Conservation (phyloP, 2,888 invertebrate genomes). For the Papilio protenor region DNA sequence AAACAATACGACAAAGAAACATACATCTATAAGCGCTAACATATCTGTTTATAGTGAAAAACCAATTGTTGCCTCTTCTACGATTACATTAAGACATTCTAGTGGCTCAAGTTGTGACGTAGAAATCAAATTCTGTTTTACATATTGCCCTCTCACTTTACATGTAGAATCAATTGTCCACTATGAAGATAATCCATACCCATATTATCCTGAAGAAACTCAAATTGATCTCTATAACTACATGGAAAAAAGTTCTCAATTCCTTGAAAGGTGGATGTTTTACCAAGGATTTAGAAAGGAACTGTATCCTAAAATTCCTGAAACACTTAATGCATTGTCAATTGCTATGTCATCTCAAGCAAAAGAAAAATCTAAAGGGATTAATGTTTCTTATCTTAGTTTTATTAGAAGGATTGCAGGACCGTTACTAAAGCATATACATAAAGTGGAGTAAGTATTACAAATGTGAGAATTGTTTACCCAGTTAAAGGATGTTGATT, state of each 20-base stretch:
- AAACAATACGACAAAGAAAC: conserved; percentile 47
- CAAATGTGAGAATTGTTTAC: not conserved
- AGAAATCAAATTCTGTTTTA: conserved; percentile 70
- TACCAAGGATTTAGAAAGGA: conserved; percentile 79
- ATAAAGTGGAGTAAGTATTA: conserved; percentile 66
- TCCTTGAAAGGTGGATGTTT: conserved; percentile 79
- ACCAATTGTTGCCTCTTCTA: conserved; percentile 57
- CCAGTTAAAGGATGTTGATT: not conserved
- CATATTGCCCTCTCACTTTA: conserved; percentile 71
- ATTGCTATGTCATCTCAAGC: conserved; percentile 59
- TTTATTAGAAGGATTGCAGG: conserved; percentile 75
- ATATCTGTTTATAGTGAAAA: conserved; percentile 57
- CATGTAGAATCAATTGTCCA: conserved; percentile 60
- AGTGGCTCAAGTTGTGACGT: conserved; percentile 70
- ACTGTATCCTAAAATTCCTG: conserved; percentile 74
- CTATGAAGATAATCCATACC: conserved; percentile 68
- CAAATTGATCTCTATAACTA: conserved; percentile 66
- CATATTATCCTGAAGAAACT: conserved; percentile 67
- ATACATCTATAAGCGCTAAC: conserved; percentile 63
- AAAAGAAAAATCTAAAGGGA: conserved; percentile 68
- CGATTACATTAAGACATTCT: conserved; percentile 63
- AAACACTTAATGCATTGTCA: conserved; percentile 74
- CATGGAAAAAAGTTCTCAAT: conserved; percentile 63
- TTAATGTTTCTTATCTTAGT: conserved; percentile 73
- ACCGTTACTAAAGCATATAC: conserved; percentile 73